Evolutionary conservation across 2,797 vertebrate genomes (phyloP), one percentile per base, ranked within the genome.

Genomic region (Lophotriccus pileatus): DNA sequence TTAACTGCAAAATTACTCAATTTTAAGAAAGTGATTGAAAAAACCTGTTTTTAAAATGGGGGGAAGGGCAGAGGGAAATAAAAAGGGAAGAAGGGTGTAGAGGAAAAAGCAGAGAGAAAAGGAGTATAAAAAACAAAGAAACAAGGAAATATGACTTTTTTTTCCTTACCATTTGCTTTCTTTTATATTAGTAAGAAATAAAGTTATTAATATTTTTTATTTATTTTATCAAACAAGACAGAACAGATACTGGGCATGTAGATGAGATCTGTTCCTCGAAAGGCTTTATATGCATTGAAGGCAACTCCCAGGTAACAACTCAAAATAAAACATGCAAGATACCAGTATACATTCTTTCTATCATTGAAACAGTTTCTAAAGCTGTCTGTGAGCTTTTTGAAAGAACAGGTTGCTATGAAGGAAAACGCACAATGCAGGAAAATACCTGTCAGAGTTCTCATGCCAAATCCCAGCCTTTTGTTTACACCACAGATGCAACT

Each of bases 31-130:
- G 8, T 25, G 25, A 10, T 9, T 41, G 39, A 73, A 72, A 34
- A 17, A 11, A 10, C 36, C 2, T 10, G 25, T 68, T 73, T 70
- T 39, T 9, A 43, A 77, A 17, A 16, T 9, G 5, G 6, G 4
- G 2, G 3, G 4, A 7, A 2, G 4, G 4, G 34, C 3, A 68
- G 32, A 56, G 1, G 2, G 34, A 82, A 60, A 50, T 36, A 66
- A 47, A 78, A 76, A 56, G 21, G 6, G 15, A 22, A 63, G 34
- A 79, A 21, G 12, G 2, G 18, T 76, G 56, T 74, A 60, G 12
- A n/a, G 15, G n/a, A 30, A 59, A 59, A 58, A 72, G 10, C 7
- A 2, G 2, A 15, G 2, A 1, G 5, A 7, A 47, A 74, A 12
- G 4, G 4, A 76, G 1, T 32, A 13, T 44, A 62, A 56, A 76